These are phyloP conservation scores for Cotesia glomerata DNA, from an alignment of 1,140 invertebrate genomes.

Conservation along the genomic window DNA sequence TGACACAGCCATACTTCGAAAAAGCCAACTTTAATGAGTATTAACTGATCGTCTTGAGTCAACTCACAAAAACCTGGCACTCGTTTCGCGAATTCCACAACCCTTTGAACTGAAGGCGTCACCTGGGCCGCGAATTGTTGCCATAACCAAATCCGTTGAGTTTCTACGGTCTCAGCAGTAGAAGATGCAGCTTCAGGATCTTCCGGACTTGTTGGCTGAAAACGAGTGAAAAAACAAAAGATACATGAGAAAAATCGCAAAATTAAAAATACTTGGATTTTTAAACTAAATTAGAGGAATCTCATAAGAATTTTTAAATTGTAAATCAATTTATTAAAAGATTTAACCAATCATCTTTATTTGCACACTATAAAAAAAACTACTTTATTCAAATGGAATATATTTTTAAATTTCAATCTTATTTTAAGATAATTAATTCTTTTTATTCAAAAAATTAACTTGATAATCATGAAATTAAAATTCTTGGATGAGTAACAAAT, in stretches of 20 bases:
- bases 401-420: too few species aligned
- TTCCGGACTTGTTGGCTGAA: slow-evolving; percentile 60
- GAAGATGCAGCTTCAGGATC: slow-evolving; percentile 70
- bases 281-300: too few species aligned
- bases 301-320: too few species aligned
- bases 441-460: too few species aligned
- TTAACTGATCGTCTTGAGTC: slow-evolving; percentile 91
- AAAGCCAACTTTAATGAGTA: slow-evolving; percentile 94
- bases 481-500: too few species aligned
- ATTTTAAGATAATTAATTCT: too few species aligned
- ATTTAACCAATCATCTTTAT: too few species aligned
- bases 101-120: slow-evolving; percentile 86
- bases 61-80: slow-evolving; percentile 88
- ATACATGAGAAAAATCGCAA: not conserved
- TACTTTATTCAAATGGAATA: too few species aligned
- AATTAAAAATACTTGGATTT: not conserved
- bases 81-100: slow-evolving; percentile 93
- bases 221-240: slow-evolving; percentile 34
- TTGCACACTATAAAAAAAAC: too few species aligned
- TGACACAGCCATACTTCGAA: slow-evolving; percentile 95
- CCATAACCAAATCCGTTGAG: slow-evolving; percentile 77
- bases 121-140: slow-evolving; percentile 79
- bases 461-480: too few species aligned
- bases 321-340: too few species aligned
- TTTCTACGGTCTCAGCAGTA: slow-evolving; percentile 71